Evolutionary conservation across 2,113 vertebrate genomes (phyloP), one percentile per base, ranked within the genome.

Genomic region (Falco punctatus): DNA sequence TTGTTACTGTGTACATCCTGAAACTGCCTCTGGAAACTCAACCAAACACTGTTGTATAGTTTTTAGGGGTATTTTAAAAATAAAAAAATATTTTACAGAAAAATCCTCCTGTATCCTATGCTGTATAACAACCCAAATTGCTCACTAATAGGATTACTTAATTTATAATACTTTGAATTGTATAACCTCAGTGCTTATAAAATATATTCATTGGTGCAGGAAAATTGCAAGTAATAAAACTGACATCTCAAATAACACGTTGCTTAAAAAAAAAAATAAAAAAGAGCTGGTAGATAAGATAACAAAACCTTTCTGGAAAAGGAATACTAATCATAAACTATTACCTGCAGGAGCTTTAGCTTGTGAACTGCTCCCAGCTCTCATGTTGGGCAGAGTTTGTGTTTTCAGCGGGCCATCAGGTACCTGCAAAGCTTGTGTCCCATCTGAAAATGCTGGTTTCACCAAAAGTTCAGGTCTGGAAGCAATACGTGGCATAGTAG

Each of bases 401-500:
- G 97, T 97, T 93, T 98, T 98, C 32, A 98, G 78, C 2, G 94
- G 96, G 54, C 97, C 98, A 86, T 99, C 99, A 24, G 98, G 96
- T 28, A 97, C 88, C n/a, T 98, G 99, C 52, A 97, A 89, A 32
- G 98, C 97, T 86, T 98, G 93, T 15, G 98, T 97, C 22, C 98
- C 98, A 65, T 99, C 99, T 4, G 98, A 98, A 98, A 99, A 98
- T 8, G 98, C 98, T 32, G 99, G 98, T 95, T 99, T 99, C 67
- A 99, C 98, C 74, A 99, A 93, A 73, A 98, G 98, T 32, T 99
- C 99, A 3, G 99, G 99, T 94, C 99, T 98, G 27, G 97, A 98
- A 71, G 98, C 96, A 88, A 99, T 98, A 21, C 99, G 98, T 22
- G 99, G 99, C 99, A 99, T 98, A 24, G 99, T 99, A 93, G 99